Evolutionary conservation across 2,113 vertebrate genomes (phyloP).

Genomic region (Tursiops truncatus): DNA sequence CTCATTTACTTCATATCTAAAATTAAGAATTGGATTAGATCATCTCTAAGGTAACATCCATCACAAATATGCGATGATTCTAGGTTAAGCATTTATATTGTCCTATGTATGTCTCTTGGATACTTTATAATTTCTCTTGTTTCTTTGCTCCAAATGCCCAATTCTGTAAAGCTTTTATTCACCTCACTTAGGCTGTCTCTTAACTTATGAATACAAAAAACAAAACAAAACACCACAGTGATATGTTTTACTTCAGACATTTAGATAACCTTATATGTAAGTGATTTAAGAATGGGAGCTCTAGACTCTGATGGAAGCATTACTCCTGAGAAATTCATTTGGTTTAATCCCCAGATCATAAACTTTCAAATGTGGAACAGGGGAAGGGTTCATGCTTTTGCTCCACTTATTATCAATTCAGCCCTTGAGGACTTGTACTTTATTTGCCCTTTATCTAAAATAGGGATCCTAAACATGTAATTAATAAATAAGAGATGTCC

Average conservation of each 20-base stretch:
- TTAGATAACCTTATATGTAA: neutral
- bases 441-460: slow-evolving; percentile 47
- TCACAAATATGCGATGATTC: neutral
- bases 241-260: neutral
- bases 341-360: neutral
- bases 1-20: neutral
- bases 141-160: neutral
- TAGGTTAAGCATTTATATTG: neutral
- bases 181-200: neutral
- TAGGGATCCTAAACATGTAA: slow-evolving; percentile 1
- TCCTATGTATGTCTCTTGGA: neutral
- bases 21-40: neutral
- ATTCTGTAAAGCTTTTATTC: neutral
- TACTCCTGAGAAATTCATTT: neutral
- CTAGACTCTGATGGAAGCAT: neutral
- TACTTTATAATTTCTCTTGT: neutral
- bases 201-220: neutral
- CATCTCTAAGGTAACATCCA: neutral
- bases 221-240: neutral
- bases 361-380: neutral
- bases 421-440: neutral
- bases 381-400: neutral
- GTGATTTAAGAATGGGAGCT: neutral
- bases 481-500: slow-evolving; percentile 52
- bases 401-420: slow-evolving; percentile 44